Conservation (phyloP, 2,113 vertebrate genomes). For the Propithecus coquereli region DNA sequence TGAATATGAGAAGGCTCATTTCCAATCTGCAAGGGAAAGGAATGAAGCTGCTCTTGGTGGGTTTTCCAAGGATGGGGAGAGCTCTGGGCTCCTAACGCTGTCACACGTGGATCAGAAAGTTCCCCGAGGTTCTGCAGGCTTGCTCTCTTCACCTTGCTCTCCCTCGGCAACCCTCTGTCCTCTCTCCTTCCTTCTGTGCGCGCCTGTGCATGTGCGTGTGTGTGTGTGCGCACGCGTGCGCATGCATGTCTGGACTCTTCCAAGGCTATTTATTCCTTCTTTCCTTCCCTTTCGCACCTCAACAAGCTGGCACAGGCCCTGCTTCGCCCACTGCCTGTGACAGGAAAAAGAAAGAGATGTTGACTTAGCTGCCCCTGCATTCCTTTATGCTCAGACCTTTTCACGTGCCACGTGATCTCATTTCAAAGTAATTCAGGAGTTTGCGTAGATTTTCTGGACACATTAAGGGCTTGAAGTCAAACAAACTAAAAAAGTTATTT, state of each 20-base stretch:
- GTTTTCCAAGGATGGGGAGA: not conserved
- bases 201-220: too few relatives aligned
- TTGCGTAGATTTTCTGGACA: not conserved
- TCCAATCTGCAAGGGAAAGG: not conserved
- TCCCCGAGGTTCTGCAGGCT: not conserved
- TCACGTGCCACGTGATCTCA: not conserved
- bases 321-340: not conserved
- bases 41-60: not conserved
- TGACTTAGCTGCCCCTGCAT: not conserved
- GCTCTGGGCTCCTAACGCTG: not conserved
- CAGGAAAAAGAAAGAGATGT: not conserved
- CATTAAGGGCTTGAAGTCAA: not conserved
- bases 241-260: not conserved
- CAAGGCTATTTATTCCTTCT: not conserved
- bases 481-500: not conserved
- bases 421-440: not conserved
- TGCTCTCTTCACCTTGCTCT: not conserved
- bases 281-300: not conserved
- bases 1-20: not conserved
- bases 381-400: not conserved
- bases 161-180: not conserved
- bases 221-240: not conserved
- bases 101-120: not conserved
- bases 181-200: not conserved
- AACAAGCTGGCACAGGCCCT: not conserved